These are phyloP conservation scores for Nomada hirtipes DNA, from an alignment of 2,888 invertebrate genomes.

Conservation along the genomic window DNA sequence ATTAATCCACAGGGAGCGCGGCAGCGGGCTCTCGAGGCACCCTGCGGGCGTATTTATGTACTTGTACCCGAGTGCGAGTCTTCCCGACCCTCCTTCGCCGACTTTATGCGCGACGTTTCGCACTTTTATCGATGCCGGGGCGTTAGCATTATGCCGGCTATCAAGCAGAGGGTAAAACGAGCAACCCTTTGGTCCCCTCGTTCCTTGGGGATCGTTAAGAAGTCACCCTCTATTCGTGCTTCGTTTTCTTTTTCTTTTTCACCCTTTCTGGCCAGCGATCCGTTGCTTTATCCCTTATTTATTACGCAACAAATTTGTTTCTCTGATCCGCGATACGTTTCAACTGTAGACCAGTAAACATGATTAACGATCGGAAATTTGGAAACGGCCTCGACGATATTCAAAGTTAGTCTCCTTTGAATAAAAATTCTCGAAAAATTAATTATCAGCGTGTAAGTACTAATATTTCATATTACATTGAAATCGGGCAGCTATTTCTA, in stretches of 20 bases:
- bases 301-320: too few relatives aligned
- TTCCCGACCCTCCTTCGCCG: slow-evolving; percentile 46
- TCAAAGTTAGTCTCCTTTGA: too few relatives aligned
- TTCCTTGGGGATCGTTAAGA: slow-evolving; percentile 74
- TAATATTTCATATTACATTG: too few relatives aligned
- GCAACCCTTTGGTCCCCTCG: slow-evolving; percentile 59
- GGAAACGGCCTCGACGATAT: too few relatives aligned
- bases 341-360: too few relatives aligned
- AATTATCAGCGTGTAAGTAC: too few relatives aligned
- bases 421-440: too few relatives aligned
- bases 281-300: background rate
- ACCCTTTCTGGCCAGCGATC: background rate
- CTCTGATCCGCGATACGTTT: too few relatives aligned
- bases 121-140: slow-evolving; percentile 76
- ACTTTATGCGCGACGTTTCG: slow-evolving; percentile 70
- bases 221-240: slow-evolving; percentile 51
- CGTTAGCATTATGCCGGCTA: slow-evolving; percentile 76
- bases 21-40: slow-evolving; percentile 38
- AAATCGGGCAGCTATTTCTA: too few relatives aligned
- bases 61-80: slow-evolving; percentile 40
- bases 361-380: too few relatives aligned
- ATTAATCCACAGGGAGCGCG: slow-evolving; percentile 47
- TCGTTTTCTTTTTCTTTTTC: slow-evolving; percentile 9
- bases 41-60: slow-evolving; percentile 65
- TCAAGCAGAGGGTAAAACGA: slow-evolving; percentile 69